Evolutionary conservation across 2,888 invertebrate genomes (phyloP), one percentile per base, ranked within the genome.

Genomic region (Diaperis boleti): DNA sequence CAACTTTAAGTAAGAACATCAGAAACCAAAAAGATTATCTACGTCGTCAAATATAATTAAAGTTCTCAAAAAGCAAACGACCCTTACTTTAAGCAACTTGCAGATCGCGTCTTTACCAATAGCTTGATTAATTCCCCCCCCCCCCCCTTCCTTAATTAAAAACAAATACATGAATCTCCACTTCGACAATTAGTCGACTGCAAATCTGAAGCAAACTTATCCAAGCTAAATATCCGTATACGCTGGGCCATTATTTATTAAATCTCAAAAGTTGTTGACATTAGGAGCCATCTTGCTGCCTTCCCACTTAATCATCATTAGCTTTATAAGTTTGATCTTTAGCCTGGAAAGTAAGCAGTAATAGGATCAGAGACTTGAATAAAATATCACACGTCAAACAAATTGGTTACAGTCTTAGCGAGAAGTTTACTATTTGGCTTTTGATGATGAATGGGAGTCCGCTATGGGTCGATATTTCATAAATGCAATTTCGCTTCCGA

Each of bases 381-480:
- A 50, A 50, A 50, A 37, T 50, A 50, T 50, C 18, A 50, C 35
- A 47, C 35, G 35, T 35, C 47, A 33, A 50, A 50, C 33, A 31
- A 50, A 35, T 50, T 20, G 29, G 29, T 22, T 18, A n/a, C 42
- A 22, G 11, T 42, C 22, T 22, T 42, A 6, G 20, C 15, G 7
- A 20, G 20, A 42, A 42, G 42, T 42, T 42, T 42, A 45, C 45
- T 45, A 26, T 45, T 45, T 29, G 45, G 29, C 13, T 45, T 42
- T 18, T 14, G 29, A 11, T 45, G 45, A 45, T 45, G 29, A 45
- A 45, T 45, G 45, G 45, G 11, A 26, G 26, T 45, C 29, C 1
- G 45, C 41, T 18, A 26, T 13, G 26, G 26, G 13, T 45, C 45
- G 45, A 45, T 45, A 29, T 45, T 45, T 45, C 45, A 26, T 26